These are phyloP conservation scores for Ceriagrion tenellum DNA, from an alignment of 2,888 invertebrate species.

Conservation along the genomic window DNA sequence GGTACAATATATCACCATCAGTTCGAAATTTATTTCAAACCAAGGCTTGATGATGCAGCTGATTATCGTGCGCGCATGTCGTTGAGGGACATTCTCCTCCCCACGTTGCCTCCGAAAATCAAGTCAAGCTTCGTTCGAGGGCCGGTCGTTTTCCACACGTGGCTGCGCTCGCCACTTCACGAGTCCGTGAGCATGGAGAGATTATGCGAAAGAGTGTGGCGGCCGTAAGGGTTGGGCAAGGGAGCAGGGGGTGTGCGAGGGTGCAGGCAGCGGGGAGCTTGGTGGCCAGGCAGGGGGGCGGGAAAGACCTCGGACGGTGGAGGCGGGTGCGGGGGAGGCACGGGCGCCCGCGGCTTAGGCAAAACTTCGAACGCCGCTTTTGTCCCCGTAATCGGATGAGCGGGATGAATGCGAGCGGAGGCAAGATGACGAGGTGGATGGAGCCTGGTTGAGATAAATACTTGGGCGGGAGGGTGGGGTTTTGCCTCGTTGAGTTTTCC, in stretches of 20 bases:
- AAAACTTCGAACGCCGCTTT: slow-evolving; percentile 41
- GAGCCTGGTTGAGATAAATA: background rate
- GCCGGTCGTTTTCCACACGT: too few species aligned
- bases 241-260: background rate
- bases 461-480: background rate
- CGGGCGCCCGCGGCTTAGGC: slow-evolving; percentile 19
- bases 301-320: background rate
- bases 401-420: slow-evolving; percentile 18
- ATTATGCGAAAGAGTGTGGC: background rate
- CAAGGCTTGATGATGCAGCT: too few species aligned
- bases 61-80: too few species aligned
- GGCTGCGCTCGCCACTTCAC: too few species aligned
- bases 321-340: background rate
- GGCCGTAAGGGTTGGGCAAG: background rate
- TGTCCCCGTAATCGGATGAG: slow-evolving; percentile 38
- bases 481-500: background rate
- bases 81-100: too few species aligned
- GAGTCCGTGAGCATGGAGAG: too few species aligned
- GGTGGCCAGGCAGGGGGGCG: background rate
- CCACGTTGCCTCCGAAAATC: too few species aligned
- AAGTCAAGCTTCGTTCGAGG: too few species aligned
- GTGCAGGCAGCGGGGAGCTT: background rate
- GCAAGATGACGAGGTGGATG: background rate
- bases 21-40: too few species aligned
- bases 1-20: too few species aligned